Conservation (phyloP, 2,888 invertebrate species). For the Scelioninae gen. 2 region DNA sequence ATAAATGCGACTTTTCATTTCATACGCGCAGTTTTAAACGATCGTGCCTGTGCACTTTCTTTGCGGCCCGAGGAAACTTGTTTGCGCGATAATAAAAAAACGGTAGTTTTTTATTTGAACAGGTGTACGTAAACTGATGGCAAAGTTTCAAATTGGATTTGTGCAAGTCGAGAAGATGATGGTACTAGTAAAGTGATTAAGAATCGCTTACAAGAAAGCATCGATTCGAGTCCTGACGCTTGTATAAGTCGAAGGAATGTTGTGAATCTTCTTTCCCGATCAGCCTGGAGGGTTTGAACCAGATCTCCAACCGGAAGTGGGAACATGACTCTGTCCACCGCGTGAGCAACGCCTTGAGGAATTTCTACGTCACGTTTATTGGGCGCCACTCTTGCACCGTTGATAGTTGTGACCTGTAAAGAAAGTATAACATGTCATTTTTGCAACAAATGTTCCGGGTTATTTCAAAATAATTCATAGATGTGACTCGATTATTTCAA, state of each 20-base stretch:
- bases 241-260: slow-evolving; percentile 86
- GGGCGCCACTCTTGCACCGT: slow-evolving; percentile 88
- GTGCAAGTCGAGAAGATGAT: neutral
- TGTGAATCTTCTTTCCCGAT: slow-evolving; percentile 87
- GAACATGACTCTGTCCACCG: slow-evolving; percentile 91
- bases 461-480: too few species aligned
- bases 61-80: slow-evolving; percentile 24
- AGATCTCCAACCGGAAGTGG: slow-evolving; percentile 91
- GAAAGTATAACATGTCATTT: slow-evolving; percentile 49
- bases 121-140: neutral
- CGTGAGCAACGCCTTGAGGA: slow-evolving; percentile 90
- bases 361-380: slow-evolving; percentile 89
- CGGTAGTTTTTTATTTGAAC: neutral
- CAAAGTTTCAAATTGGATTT: neutral
- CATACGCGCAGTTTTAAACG: neutral
- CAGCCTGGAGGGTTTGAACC: slow-evolving; percentile 89
- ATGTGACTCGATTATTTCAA: too few species aligned
- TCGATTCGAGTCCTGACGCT: slow-evolving; percentile 86
- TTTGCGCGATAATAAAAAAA: slow-evolving; percentile 17
- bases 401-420: slow-evolving; percentile 85
- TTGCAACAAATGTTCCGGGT: too few species aligned
- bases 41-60: slow-evolving; percentile 19
- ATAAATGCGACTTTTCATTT: slow-evolving; percentile 14
- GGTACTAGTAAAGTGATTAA: slow-evolving; percentile 1
- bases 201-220: slow-evolving; percentile 80